Evolutionary conservation across 2,888 invertebrate species (phyloP).

Genomic region (Diploptera punctata): DNA sequence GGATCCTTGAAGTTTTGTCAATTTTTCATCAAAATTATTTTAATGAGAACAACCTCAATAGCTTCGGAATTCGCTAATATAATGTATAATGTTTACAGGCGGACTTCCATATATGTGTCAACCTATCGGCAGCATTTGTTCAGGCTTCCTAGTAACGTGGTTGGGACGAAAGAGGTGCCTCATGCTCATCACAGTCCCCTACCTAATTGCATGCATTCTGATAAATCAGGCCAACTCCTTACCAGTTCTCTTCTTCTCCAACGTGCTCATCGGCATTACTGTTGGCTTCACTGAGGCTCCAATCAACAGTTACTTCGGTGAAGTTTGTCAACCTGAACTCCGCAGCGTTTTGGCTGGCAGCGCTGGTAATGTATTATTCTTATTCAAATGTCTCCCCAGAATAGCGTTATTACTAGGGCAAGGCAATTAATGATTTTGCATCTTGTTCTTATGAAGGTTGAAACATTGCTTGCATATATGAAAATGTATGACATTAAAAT

Average conservation of each 20-base stretch:
- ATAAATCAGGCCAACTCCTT: constrained; percentile 60
- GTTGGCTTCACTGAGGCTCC: constrained; percentile 67
- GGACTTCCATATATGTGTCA: background rate
- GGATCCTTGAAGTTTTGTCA: too few species aligned
- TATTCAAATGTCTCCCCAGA: too few species aligned
- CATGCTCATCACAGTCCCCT: constrained; percentile 64
- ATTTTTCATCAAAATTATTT: too few species aligned
- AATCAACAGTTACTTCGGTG: constrained; percentile 64
- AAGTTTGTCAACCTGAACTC: constrained; percentile 60
- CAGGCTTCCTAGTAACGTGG: constrained; percentile 61
- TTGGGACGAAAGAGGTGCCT: constrained; percentile 63
- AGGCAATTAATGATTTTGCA: too few species aligned
- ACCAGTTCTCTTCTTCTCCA: constrained; percentile 59
- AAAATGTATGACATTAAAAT: too few species aligned
- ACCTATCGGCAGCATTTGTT: constrained; percentile 44
- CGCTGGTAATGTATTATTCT: too few species aligned
- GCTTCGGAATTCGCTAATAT: too few species aligned
- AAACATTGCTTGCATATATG: too few species aligned
- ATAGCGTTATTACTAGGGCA: too few species aligned
- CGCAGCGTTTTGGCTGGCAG: background rate
- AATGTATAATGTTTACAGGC: too few species aligned
- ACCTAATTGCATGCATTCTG: constrained; percentile 62
- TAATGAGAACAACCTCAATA: too few species aligned
- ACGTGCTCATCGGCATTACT: constrained; percentile 62
- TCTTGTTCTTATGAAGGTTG: too few species aligned